phyloP scores from a whole-genome alignment of 2,113 vertebrate species.

The Hemibates koningsi region DNA sequence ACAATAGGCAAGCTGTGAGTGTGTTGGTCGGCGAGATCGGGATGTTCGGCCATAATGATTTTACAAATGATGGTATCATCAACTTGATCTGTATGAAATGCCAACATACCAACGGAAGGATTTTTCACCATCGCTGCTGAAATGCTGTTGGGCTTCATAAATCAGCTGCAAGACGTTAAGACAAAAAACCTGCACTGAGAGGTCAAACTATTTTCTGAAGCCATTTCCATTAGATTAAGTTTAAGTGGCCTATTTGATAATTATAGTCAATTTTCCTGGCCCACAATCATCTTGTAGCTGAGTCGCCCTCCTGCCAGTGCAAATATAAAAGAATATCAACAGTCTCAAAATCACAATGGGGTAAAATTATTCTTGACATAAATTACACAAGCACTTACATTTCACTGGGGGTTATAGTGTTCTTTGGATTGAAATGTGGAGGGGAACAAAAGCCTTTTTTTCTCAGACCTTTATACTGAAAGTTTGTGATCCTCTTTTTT shows the following conservation, averaged over 20 bases:
- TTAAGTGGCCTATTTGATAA: constrained; percentile 61
- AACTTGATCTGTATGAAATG: neutral
- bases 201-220: constrained; percentile 35
- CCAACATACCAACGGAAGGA: neutral
- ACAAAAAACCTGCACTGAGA: neutral
- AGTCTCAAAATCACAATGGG: constrained; percentile 15
- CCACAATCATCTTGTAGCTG: constrained; percentile 21
- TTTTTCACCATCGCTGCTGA: neutral
- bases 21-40: neutral
- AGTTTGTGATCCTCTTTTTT: neutral
- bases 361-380: constrained; percentile 30
- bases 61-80: neutral
- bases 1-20: neutral
- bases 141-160: neutral
- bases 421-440: neutral
- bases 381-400: constrained; percentile 28
- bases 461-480: neutral
- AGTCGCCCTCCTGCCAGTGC: constrained; percentile 37
- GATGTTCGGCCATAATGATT: neutral
- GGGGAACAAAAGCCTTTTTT: neutral
- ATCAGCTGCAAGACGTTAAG: constrained; percentile 6
- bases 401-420: neutral
- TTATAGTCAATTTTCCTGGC: constrained; percentile 47
- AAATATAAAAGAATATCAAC: constrained; percentile 42
- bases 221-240: constrained; percentile 51